Evolutionary conservation across 1,140 invertebrate species (phyloP).

Genomic region (Metopolophium dirhodum): DNA sequence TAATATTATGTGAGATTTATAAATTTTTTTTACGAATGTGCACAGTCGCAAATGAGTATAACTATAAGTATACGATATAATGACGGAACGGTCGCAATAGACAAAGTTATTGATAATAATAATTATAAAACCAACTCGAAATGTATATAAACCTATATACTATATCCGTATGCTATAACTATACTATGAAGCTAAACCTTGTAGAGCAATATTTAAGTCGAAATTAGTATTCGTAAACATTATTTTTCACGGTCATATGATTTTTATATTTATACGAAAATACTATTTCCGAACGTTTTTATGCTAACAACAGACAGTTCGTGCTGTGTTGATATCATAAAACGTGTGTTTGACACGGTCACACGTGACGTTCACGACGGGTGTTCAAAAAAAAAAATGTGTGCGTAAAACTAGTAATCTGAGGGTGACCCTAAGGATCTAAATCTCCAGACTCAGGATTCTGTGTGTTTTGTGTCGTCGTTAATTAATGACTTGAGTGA

Average conservation of each 20-base stretch:
- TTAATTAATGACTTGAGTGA: constrained; percentile 21
- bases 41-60: background rate
- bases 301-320: background rate
- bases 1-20: background rate
- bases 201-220: background rate
- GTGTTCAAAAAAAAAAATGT: constrained; percentile 34
- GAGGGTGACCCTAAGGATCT: constrained; percentile 20
- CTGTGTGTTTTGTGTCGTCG: background rate
- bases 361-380: constrained; percentile 47
- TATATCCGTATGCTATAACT: background rate
- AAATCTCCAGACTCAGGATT: background rate
- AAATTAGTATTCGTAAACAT: constrained; percentile 16
- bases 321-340: background rate
- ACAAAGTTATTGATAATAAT: background rate
- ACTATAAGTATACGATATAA: background rate
- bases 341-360: constrained; percentile 47
- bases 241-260: constrained; percentile 31
- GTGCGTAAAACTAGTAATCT: constrained; percentile 41
- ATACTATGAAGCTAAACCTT: background rate
- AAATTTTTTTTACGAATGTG: background rate
- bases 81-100: background rate
- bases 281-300: constrained; percentile 10
- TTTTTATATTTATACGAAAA: background rate
- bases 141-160: background rate
- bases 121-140: background rate